A percentile compares a stretch with the other conserved stretches of the same genome.
These are phyloP conservation scores for Ramphastos sulfuratus DNA, from an alignment of 2,113 vertebrate genomes.

Conservation along the genomic window DNA sequence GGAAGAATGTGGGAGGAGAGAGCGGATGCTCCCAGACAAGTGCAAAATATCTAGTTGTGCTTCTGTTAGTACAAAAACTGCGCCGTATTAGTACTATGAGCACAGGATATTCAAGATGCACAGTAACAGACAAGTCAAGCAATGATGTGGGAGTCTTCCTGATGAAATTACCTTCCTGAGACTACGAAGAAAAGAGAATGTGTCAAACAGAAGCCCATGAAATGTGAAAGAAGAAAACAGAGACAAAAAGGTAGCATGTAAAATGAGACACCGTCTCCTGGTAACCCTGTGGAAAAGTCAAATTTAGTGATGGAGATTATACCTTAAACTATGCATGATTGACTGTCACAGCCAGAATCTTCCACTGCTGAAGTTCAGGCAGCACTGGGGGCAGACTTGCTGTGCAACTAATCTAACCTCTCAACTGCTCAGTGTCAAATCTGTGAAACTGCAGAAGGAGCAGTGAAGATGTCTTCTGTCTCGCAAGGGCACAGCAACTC, in stretches of 20 bases:
- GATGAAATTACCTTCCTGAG: not conserved
- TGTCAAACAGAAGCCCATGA: not conserved
- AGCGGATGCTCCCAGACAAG: slow-evolving; percentile 39
- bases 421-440: not conserved
- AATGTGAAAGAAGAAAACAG: not conserved
- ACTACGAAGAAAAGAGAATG: not conserved
- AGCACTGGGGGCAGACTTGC: not conserved
- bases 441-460: not conserved
- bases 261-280: not conserved
- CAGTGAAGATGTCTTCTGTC: not conserved
- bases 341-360: not conserved
- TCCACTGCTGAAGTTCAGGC: not conserved
- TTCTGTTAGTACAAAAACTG: slow-evolving; percentile 33
- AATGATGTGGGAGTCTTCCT: not conserved
- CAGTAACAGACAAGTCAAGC: not conserved
- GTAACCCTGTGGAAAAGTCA: slow-evolving; percentile 1
- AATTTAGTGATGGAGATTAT: not conserved
- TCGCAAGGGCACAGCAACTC: not conserved
- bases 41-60: slow-evolving; percentile 33
- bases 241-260: not conserved
- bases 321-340: not conserved
- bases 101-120: not conserved
- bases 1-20: slow-evolving; percentile 46
- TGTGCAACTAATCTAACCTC: not conserved
- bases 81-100: not conserved